phyloP scores from a whole-genome alignment of 2,888 invertebrate genomes.

The Leptinotarsa peninsularis region DNA sequence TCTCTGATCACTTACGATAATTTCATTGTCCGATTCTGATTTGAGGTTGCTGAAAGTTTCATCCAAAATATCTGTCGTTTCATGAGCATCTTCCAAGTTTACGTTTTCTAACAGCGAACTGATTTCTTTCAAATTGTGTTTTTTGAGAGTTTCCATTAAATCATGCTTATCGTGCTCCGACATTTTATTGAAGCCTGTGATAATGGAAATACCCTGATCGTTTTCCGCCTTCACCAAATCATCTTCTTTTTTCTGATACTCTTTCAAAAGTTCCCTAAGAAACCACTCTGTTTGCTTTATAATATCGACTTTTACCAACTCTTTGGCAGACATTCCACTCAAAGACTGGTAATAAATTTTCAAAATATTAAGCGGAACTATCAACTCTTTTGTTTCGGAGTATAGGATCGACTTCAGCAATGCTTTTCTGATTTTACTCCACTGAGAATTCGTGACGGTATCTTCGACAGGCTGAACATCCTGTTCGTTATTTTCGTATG shows the following conservation, averaged over 20 bases:
- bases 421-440: constrained; percentile 62
- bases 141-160: constrained; percentile 34
- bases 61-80: constrained; percentile 44
- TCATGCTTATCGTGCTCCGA: constrained; percentile 48
- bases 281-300: constrained; percentile 63
- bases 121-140: constrained; percentile 47
- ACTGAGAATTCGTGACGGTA: constrained; percentile 55
- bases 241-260: constrained; percentile 58
- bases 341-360: constrained; percentile 63
- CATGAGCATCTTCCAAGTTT: constrained; percentile 43
- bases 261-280: constrained; percentile 58
- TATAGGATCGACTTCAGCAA: constrained; percentile 61
- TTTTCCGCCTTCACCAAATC: constrained; percentile 53
- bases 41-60: constrained; percentile 45
- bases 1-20: constrained; percentile 45
- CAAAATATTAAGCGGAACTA: constrained; percentile 62
- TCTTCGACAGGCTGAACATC: constrained; percentile 34
- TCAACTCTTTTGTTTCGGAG: constrained; percentile 60
- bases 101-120: constrained; percentile 52
- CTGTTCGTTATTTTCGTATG: constrained; percentile 53
- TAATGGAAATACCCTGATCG: constrained; percentile 31
- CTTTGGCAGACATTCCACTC: constrained; percentile 56
- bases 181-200: constrained; percentile 44
- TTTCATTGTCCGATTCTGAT: constrained; percentile 44
- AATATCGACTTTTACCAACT: constrained; percentile 55